Percentiles rank a stretch among this genome's conserved stretches.
phyloP scores from a whole-genome alignment of 2,888 invertebrate species.

The Dermolepida albohirtum region DNA sequence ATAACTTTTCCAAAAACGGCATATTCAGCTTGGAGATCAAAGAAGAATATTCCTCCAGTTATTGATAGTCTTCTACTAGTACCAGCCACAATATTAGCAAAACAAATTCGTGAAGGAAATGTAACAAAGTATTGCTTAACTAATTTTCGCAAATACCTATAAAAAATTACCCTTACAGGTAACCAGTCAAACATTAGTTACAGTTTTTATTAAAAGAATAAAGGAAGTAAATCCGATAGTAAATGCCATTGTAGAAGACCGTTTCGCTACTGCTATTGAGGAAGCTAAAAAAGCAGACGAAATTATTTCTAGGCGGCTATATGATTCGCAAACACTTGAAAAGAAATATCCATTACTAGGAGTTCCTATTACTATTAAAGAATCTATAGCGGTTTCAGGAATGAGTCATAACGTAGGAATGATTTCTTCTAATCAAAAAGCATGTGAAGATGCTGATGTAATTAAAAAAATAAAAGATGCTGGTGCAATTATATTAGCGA shows the following conservation, averaged over 20 bases:
- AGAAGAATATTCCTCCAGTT: slow-evolving; percentile 23
- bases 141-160: neutral
- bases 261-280: slow-evolving; percentile 79
- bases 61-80: slow-evolving; percentile 69
- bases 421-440: slow-evolving; percentile 54
- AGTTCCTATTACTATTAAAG: slow-evolving; percentile 88
- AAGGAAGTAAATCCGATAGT: slow-evolving; percentile 81
- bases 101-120: slow-evolving; percentile 77
- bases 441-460: slow-evolving; percentile 76
- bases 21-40: neutral
- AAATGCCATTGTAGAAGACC: slow-evolving; percentile 84
- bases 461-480: slow-evolving; percentile 78
- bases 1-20: neutral
- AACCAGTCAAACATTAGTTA: slow-evolving; percentile 64
- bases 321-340: slow-evolving; percentile 71
- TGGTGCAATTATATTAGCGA: slow-evolving; percentile 89
- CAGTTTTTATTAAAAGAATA: slow-evolving; percentile 80
- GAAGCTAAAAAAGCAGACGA: slow-evolving; percentile 82
- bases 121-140: slow-evolving; percentile 60
- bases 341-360: slow-evolving; percentile 82
- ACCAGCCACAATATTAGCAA: slow-evolving; percentile 77
- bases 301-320: slow-evolving; percentile 64
- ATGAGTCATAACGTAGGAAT: slow-evolving; percentile 25
- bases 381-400: slow-evolving; percentile 77
- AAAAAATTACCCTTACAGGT: slow-evolving; percentile 62